Evolutionary conservation across 2,888 invertebrate genomes (phyloP).

Genomic region (Arge pagana): DNA sequence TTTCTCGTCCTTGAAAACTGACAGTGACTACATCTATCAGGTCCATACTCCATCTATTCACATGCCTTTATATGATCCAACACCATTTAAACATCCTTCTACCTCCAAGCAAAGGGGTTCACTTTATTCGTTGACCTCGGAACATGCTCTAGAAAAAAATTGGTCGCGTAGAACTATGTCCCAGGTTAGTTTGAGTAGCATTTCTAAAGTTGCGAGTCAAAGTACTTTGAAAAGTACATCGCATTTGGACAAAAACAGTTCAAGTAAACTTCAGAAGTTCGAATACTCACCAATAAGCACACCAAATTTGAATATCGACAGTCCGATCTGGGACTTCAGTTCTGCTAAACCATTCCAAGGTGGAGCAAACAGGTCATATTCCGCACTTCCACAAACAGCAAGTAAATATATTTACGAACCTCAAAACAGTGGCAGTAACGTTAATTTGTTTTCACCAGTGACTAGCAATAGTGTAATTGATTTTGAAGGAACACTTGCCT

Average conservation of each 20-base stretch:
- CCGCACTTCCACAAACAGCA: constrained; percentile 42
- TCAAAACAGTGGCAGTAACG: constrained; percentile 39
- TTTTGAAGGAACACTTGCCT: constrained; percentile 1
- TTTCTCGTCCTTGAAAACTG: constrained; percentile 74
- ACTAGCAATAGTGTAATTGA: constrained; percentile 37
- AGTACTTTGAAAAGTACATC: constrained; percentile 38
- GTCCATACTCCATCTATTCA: constrained; percentile 60
- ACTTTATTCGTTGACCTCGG: constrained; percentile 40
- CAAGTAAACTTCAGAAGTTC: constrained; percentile 37
- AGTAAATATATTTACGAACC: constrained; percentile 48
- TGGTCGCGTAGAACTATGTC: constrained; percentile 40
- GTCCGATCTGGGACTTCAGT: constrained; percentile 31
- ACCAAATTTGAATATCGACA: constrained; percentile 41
- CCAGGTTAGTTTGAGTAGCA: constrained; percentile 41
- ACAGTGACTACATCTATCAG: constrained; percentile 77
- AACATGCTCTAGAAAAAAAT: constrained; percentile 35
- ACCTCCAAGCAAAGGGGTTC: constrained; percentile 41
- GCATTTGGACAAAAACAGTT: constrained; percentile 37
- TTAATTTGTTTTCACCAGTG: constrained; percentile 43
- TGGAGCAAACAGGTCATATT: constrained; percentile 35
- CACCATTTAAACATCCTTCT: constrained; percentile 40
- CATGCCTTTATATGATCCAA: constrained; percentile 51
- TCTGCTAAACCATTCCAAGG: constrained; percentile 29
- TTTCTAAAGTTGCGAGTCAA: constrained; percentile 36
- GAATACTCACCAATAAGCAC: constrained; percentile 41